Base-by-base conservation (phyloP, 1,140 invertebrate species). In the Hestina assimilis region DNA sequence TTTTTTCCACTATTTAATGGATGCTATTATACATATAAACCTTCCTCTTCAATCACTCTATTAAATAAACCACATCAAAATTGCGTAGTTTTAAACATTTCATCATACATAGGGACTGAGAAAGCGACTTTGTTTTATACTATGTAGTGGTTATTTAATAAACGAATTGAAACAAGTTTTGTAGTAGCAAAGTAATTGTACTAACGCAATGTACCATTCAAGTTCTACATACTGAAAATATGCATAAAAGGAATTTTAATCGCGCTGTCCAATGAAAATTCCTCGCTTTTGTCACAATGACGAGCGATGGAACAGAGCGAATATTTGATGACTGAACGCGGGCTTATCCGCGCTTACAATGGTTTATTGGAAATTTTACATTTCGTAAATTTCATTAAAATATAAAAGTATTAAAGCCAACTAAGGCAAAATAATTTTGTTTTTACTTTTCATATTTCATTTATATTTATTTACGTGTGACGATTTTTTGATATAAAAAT, bases 221-320 rank as follows among this genome's bases (percentile, higher is more conserved):
- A 14, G 33, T 35, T 33, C 45, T 29, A 14, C 28, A 20, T 19
- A 21, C 23, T 20, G 45, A 43, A 42, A 48, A 47, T 45, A 51
- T 41, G 28, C 29, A 45, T 40, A 45, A 45, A 51, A 55, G 59
- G 52, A 61, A 61, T 61, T 55, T 50, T 55, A 45, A 55, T 50
- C 31, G 59, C 41, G 59, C 52, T 28, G 52, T 31, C 46, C 46
- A 29, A 31, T 26, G 46, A 33, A 41, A 43, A 61, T 61, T 61
- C 59, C 59, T 50, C 28, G 28, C 45, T 51, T 46, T 53, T n/a
- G 45, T 43, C 51, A 26, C 28, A 58, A 58, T 58, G 47, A 35
- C 45, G 45, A 19, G 17, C 28, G 17, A 31, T 23, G 20, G 45
- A 19, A 28, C 28, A 5, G 6, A 4, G 41, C 31, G 29, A 42